These are phyloP conservation scores for Zygothrica quintamaculata DNA, from an alignment of 2,888 invertebrate genomes.

Conservation along the genomic window DNA sequence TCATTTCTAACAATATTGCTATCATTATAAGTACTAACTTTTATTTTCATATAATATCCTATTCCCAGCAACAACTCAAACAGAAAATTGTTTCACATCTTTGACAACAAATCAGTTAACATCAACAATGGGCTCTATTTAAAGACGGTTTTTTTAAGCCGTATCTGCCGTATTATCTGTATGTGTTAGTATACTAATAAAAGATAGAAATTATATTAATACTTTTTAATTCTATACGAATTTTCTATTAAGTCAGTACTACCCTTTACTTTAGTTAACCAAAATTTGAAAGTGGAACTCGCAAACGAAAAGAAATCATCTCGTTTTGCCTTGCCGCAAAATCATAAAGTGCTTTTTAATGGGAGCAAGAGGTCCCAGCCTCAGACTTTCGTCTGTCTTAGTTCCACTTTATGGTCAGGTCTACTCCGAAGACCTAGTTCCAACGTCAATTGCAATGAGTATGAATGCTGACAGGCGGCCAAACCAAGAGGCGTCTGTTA, in stretches of 20 bases:
- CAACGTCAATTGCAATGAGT: slow-evolving; percentile 16
- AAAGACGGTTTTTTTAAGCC: too few species aligned
- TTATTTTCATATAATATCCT: too few species aligned
- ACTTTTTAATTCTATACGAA: neutral
- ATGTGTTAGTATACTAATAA: too few species aligned
- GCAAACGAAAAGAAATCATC: slow-evolving; percentile 35
- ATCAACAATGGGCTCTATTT: too few species aligned
- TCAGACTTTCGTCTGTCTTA: slow-evolving; percentile 3
- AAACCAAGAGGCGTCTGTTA: slow-evolving; percentile 53
- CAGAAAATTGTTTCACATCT: too few species aligned
- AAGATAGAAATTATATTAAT: too few species aligned
- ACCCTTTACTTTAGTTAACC: slow-evolving; percentile 1
- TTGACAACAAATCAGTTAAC: too few species aligned
- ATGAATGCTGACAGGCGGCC: slow-evolving; percentile 48
- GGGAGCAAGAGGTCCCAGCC: slow-evolving; percentile 36
- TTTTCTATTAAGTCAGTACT: neutral
- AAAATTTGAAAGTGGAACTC: slow-evolving; percentile 20
- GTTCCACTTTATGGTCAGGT: slow-evolving; percentile 13
- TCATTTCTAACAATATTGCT: too few species aligned
- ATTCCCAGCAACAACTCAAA: too few species aligned
- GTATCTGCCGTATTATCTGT: too few species aligned
- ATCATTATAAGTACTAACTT: too few species aligned
- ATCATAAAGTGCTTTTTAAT: slow-evolving; percentile 72
- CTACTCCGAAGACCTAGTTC: slow-evolving; percentile 9
- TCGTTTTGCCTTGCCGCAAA: slow-evolving; percentile 47